Evolutionary conservation across 2,113 vertebrate species (phyloP), one percentile per base, ranked within the genome.

Genomic region (Nesogale talazaci): DNA sequence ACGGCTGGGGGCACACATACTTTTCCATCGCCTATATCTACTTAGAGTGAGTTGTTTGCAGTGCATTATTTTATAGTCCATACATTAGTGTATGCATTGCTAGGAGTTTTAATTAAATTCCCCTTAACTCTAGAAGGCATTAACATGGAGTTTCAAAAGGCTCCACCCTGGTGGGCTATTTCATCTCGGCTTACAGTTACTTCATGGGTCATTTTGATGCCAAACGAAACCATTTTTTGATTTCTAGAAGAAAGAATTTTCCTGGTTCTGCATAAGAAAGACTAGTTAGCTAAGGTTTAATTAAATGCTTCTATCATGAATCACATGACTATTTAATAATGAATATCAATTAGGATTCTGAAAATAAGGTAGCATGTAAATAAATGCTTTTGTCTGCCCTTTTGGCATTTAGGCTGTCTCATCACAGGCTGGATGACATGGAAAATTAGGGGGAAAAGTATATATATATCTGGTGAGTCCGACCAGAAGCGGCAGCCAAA

Each of bases 311-410:
- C 89, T 89, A 91, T 82, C 38, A 92, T 70, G 69, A 95, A 86
- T 93, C 92, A 91, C 87, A 67, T 23, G 84, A 88, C 40, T 84
- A 25, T 97, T 96, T 97, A 97, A 95, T 94, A 96, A 95, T 86
- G 29, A 77, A 94, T 85, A 75, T 31, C 56, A 92, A 82, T 97
- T 93, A 96, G 84, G 74, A 93, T 36, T 84, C 89, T 94, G 63
- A 94, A 95, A 97, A 87, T 52, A 91, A 86, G 69, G 78, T 69
- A 70, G 67, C 92, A 80, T 84, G 92, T 92, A 78, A 95, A 76
- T 36, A 96, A 59, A 65, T 94, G 84, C 56, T 96, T 96, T 95
- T 40, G 79, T 85, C 88, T 96, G 56, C n/a, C 81, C 25, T 95
- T 95, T 95, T 88, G 87, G 88, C 90, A 80, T 78, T 83, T 23